phyloP scores from a whole-genome alignment of 2,888 invertebrate species.

The Chironomus tentans region DNA sequence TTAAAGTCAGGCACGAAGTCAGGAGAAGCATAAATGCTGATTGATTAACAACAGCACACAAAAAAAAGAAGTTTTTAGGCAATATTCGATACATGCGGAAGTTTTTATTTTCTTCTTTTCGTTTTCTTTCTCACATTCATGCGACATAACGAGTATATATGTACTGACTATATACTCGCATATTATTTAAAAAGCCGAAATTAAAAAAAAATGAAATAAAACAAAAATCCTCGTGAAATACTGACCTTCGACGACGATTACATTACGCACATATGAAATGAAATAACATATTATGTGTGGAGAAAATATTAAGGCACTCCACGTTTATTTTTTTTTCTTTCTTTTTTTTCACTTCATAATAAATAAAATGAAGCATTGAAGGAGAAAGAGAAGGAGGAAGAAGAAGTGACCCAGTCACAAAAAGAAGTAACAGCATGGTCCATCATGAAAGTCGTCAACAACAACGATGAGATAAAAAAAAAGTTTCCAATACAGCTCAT shows the following conservation, averaged over 20 bases:
- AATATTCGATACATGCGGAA: background rate
- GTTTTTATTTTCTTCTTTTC: background rate
- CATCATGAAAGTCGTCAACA: constrained; percentile 2
- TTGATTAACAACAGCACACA: background rate
- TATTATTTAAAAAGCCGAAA: background rate
- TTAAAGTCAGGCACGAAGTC: background rate
- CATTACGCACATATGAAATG: background rate
- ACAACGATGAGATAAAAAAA: background rate
- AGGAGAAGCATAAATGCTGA: background rate
- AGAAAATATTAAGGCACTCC: too few species aligned
- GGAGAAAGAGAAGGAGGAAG: background rate
- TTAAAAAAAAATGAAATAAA: background rate
- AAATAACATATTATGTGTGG: background rate
- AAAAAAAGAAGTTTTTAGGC: background rate
- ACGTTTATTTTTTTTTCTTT: too few species aligned
- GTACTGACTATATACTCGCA: too few species aligned
- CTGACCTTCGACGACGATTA: constrained; percentile 22
- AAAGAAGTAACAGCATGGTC: background rate
- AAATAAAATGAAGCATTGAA: background rate
- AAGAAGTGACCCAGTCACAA: constrained; percentile 22
- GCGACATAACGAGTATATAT: background rate
- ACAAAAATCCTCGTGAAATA: constrained; percentile 3
- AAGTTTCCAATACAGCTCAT: background rate
- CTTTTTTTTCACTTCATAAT: background rate
- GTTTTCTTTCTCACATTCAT: background rate